Base-by-base conservation (phyloP, 1,140 invertebrate genomes). In the Andricus grossulariae region DNA sequence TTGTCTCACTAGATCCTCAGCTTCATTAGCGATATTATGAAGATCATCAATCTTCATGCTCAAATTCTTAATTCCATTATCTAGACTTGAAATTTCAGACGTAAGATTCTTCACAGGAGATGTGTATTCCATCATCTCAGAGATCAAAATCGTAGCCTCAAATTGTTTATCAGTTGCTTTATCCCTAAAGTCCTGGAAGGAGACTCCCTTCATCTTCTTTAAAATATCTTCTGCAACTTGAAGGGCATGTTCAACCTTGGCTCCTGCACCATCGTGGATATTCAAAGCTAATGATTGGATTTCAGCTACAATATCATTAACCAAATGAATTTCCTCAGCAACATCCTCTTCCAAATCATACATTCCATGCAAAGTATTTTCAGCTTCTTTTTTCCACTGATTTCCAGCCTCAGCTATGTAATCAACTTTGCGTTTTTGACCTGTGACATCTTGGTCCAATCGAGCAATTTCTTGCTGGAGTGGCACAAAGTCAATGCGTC, bases 201-300 rank as follows among this genome's bases (percentile, higher is more conserved):
- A 91, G 10, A 93, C 93, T 72, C 88, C 90, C 75, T 94, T 92
- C 45, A 98, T 95, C 52, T 93, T 92, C 1, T 92, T 91, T 16
- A 97, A 91, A 5, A 96, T 95, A 0, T 93, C 88, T 77, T 95
- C 92, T 0, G 96, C 97, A 85, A 97, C 94, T 13, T 93, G 90
- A 5, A 98, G 83, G 0, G 96, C 95, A 18, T 93, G 94, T 70
- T 97, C 97, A 0, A 97, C 93, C 86, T 96, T 95, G 0, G 95
- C 95, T 39, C 94, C 93, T 57, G 85, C 85, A 86, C 93, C 95
- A 54, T 93, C 88, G 32, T 94, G 94, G 1, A 94, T 93, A 77
- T 95, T 94, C 0, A 95, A 89, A 1, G 95, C 94, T 5, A 97
- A 85, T 5, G 93, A 92, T 13, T 94, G 90, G 0, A 97, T 94